Evolutionary conservation across 2,888 invertebrate genomes (phyloP).

Genomic region (Oeneis ivallda): DNA sequence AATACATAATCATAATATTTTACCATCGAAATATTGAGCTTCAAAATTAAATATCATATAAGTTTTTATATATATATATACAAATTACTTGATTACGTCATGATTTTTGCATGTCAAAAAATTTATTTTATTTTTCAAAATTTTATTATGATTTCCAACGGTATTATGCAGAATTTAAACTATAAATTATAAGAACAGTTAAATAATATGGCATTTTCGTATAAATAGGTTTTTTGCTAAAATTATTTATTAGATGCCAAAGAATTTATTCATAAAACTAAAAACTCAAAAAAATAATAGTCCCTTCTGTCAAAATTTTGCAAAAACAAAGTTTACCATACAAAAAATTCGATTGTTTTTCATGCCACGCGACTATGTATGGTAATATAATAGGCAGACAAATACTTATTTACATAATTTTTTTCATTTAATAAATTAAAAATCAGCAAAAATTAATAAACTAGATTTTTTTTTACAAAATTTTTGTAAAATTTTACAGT

Average conservation of each 20-base stretch:
- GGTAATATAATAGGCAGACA: slow-evolving; percentile 21
- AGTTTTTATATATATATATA: slow-evolving; percentile 22
- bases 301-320: background rate
- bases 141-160: slow-evolving; percentile 22
- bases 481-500: slow-evolving; percentile 1
- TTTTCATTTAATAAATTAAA: slow-evolving; percentile 18
- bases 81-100: slow-evolving; percentile 41
- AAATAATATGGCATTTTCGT: slow-evolving; percentile 33
- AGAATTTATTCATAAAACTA: slow-evolving; percentile 1
- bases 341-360: slow-evolving; percentile 9
- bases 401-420: slow-evolving; percentile 41
- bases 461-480: background rate
- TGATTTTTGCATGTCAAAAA: slow-evolving; percentile 3
- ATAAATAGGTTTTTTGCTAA: slow-evolving; percentile 26
- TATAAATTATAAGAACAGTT: slow-evolving; percentile 13
- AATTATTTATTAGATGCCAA: slow-evolving; percentile 23
- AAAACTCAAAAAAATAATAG: slow-evolving; percentile 6
- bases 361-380: background rate
- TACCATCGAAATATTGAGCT: slow-evolving; percentile 49
- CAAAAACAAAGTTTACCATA: slow-evolving; percentile 42
- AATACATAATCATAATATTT: slow-evolving; percentile 16
- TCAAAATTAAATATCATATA: slow-evolving; percentile 38
- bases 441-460: slow-evolving; percentile 9
- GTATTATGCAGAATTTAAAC: slow-evolving; percentile 24
- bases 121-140: slow-evolving; percentile 8